Base-by-base conservation (phyloP, 2,888 invertebrate species). In the Drosophila putrida region DNA sequence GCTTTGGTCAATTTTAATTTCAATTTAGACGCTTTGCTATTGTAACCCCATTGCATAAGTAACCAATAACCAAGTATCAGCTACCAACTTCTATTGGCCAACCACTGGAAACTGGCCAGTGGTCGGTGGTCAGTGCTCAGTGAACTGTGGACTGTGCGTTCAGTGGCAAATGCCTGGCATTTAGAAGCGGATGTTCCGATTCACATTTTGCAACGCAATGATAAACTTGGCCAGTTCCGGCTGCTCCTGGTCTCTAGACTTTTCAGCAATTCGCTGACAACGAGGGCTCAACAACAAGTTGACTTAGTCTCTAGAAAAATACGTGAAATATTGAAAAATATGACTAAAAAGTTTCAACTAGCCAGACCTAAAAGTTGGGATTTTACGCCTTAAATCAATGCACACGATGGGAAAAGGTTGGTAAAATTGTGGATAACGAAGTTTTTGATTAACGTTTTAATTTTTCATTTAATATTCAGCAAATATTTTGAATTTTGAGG, bases 161-260 rank as follows among this genome's bases (percentile, higher is more conserved):
- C 10, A 47, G 25, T 33, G 27, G 79, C 67, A 75, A 78, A 62
- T 76, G 85, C 69, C 71, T 88, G 88, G 85, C 88, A 86, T 86
- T 86, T 86, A 86, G 72, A 82, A 86, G 63, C 90, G 86, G 86
- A 86, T 87, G 89, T 87, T 89, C 90, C 90, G 87, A 86, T 90
- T 88, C 86, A 73, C 89, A 88, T 90, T 87, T 88, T 71, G 84
- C 88, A 79, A 82, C 81, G 81, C 89, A 87, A 71, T 90, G 90
- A 87, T 87, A 87, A 89, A 88, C 87, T 83, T 76, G 72, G 63
- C 62, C 71, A 79, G 77, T 86, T 88, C 86, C 90, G 90, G 79
- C 51, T 51, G 65, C 58, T 20, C n/a, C 41, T 49, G 20, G 53
- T 54, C 77, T 46, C 49, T 39, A 35, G 50, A 53, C 47, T 43